Evolutionary conservation across 2,888 invertebrate genomes (phyloP), one percentile per base, ranked within the genome.

Genomic region (Dysmachus trigonus): DNA sequence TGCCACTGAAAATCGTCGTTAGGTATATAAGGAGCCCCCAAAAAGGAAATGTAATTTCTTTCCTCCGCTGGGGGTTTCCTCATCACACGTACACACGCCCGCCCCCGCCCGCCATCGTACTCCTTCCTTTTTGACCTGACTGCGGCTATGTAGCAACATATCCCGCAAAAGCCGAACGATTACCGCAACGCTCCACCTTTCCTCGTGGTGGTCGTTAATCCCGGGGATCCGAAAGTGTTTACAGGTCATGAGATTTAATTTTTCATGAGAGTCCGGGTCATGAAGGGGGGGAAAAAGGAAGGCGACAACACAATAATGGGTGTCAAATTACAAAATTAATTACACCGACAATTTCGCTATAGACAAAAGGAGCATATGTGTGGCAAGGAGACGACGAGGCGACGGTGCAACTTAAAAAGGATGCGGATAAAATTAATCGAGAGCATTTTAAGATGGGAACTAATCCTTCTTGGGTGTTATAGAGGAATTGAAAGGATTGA

Each of bases 191-290:
- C 62, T 41, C 47, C 41, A 8, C 47, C 47, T 81, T 53, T 3
- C 81, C 51, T 51, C n/a, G n/a, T n/a, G 3, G 18, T 22, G 62
- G 53, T 62, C 62, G 35, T 82, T 82, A 82, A 82, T 82, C 53
- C 53, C 18, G 27, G 22, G 62, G 35, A 33, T 73, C 73, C 18
- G n/a, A 41, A 74, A 85, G 74, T 85, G 83, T 84, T 84, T 74
- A 85, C 84, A 85, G 84, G 84, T 85, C 84, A 85, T 85, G 73
- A 31, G 74, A 85, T 85, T 85, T 85, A 85, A 85, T 85, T 85
- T 74, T 85, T 73, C 72, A 51, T 33, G 41, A n/a, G 31, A 62
- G 10, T 18, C 27, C 27, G 18, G 41, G 13, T 30, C 27, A 38
- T 53, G 53, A 30, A 10, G 5, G 10, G n/a, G 72, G n/a, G 13